A percentile compares a stretch with the other conserved stretches of the same genome.
These are phyloP conservation scores for Caerostris extrusa DNA, from an alignment of 1,140 invertebrate genomes.

Conservation along the genomic window DNA sequence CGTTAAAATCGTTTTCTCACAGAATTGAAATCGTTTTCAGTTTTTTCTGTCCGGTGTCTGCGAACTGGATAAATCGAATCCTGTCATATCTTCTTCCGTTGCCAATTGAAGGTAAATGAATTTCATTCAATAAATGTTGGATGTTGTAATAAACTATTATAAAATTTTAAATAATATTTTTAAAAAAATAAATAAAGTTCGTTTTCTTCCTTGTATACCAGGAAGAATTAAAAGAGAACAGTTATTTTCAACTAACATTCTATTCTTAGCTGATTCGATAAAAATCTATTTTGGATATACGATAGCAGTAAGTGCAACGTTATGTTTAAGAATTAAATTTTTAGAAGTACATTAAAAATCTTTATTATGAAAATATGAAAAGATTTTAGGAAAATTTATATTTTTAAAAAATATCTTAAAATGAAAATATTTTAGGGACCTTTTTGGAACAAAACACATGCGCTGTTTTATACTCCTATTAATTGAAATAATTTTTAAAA, in stretches of 20 bases:
- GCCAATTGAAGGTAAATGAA: background rate
- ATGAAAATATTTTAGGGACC: too few species aligned
- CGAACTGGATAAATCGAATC: constrained; percentile 27
- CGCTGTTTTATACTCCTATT: too few species aligned
- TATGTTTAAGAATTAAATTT: too few species aligned
- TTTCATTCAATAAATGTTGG: constrained; percentile 1
- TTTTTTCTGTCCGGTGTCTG: background rate
- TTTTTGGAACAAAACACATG: too few species aligned
- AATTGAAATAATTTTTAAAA: too few species aligned
- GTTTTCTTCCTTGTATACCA: background rate
- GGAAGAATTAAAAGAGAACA: constrained; percentile 8
- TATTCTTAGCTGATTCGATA: background rate
- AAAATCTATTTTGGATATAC: background rate
- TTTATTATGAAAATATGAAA: too few species aligned
- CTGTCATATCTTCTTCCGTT: background rate
- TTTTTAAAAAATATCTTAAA: too few species aligned
- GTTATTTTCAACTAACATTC: background rate
- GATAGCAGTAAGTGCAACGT: background rate
- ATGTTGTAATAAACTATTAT: background rate
- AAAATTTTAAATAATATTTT: background rate
- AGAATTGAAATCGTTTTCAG: constrained; percentile 1
- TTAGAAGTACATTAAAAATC: too few species aligned
- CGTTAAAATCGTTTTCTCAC: constrained; percentile 1
- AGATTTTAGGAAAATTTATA: too few species aligned
- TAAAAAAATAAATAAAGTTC: background rate